phyloP scores from a whole-genome alignment of 2,113 vertebrate genomes.

The Orcinus orca region DNA sequence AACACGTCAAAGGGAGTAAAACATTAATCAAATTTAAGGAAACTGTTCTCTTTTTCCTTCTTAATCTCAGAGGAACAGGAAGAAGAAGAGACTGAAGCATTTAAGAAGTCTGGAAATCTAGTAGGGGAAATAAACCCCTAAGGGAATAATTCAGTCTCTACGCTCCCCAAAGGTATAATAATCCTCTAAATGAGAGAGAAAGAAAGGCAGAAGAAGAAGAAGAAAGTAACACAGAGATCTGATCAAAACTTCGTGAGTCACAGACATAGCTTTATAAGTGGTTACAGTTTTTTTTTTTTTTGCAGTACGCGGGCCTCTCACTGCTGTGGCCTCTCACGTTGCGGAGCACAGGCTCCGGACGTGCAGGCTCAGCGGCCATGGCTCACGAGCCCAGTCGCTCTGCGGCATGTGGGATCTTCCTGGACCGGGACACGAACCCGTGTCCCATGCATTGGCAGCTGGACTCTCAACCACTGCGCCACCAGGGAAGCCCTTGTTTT shows the following conservation, averaged over 20 bases:
- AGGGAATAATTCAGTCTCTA: background rate
- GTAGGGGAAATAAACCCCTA: background rate
- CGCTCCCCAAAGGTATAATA: background rate
- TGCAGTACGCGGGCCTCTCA: too few species aligned
- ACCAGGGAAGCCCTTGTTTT: background rate
- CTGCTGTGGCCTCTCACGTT: too few species aligned
- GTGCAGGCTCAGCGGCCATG: too few species aligned
- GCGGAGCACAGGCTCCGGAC: too few species aligned
- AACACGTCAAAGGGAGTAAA: background rate
- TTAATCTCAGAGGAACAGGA: slow-evolving; percentile 1
- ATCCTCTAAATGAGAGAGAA: background rate
- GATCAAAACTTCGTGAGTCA: background rate
- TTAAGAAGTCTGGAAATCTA: background rate
- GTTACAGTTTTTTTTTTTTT: background rate
- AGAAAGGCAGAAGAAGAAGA: background rate
- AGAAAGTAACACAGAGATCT: background rate
- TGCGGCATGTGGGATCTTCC: too few species aligned
- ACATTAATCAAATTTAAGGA: background rate
- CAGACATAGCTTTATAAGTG: background rate
- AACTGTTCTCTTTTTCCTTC: background rate
- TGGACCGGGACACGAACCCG: too few species aligned
- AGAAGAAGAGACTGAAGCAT: background rate
- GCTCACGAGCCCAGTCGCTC: too few species aligned
- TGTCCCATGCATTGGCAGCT: too few species aligned
- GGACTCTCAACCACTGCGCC: too few species aligned